Base-by-base conservation (phyloP, 2,888 invertebrate genomes). In the Andrena bicolor region DNA sequence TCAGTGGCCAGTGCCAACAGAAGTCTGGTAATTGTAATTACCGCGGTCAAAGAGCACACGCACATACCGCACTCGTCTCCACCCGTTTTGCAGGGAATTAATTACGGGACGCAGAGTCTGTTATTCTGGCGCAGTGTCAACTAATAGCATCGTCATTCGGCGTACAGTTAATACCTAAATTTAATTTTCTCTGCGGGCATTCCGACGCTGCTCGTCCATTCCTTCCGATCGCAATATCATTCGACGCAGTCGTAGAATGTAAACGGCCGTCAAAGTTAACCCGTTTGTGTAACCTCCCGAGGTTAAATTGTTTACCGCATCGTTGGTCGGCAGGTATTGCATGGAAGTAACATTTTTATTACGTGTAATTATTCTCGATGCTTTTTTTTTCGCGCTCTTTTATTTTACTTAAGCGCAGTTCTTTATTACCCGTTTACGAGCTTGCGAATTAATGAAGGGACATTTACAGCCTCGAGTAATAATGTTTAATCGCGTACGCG, bases 1-100 rank as follows among this genome's bases (percentile, higher is more conserved):
- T 73, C 71, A 41, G 60, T 70, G 51, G 74, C 30, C 58, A 66
- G 51, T 53, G 66, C 77, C 76, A 87, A 85, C 85, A 78, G 72
- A 71, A 68, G 77, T 82, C 81, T 82, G 84, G 69, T 89, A 86
- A 88, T 86, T 86, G 86, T 88, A 88, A 88, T 89, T 84, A 86
- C 82, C 82, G 84, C 70, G 89, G 86, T 85, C 83, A 74, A 83
- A 84, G 84, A 63, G 86, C 80, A 89, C 83, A 86, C 76, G 81
- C 80, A 76, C 80, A 82, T 82, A 85, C 78, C 84, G 74, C 83
- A 82, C 82, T 89, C 70, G 82, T 72, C 77, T 69, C 63, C 61
- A 13, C 63, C 82, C 82, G 86, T 89, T 89, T 87, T 87, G 80
- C 78, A 76, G 76, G 65, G 76, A 83, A 86, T 90, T 90, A 89